A percentile compares a stretch with the other conserved stretches of the same genome.
phyloP scores from a whole-genome alignment of 2,113 vertebrate genomes.

The Melanerpes aurifrons region DNA sequence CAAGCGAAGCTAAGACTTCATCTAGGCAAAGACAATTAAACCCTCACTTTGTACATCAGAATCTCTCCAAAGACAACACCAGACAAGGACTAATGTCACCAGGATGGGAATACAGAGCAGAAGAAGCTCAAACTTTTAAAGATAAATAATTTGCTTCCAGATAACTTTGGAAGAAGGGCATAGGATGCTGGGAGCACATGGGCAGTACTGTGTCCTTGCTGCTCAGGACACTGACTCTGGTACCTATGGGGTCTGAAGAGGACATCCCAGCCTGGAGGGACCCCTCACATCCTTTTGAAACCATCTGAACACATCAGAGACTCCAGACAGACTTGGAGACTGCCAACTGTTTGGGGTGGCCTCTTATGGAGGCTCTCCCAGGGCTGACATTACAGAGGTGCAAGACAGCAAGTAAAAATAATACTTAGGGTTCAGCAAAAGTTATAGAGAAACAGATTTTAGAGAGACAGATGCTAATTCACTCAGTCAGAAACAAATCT shows the following conservation, averaged over 20 bases:
- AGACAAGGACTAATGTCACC: background rate
- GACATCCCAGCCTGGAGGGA: background rate
- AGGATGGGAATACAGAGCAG: background rate
- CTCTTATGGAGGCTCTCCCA: background rate
- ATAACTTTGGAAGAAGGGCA: background rate
- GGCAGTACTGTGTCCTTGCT: background rate
- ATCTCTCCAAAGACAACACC: background rate
- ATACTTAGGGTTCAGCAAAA: conserved; percentile 32
- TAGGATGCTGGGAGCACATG: accelerated
- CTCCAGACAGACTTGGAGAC: background rate
- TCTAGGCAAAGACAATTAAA: background rate
- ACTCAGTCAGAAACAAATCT: conserved; percentile 50
- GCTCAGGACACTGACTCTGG: background rate
- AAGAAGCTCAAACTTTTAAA: background rate
- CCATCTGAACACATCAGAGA: background rate
- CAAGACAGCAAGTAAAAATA: background rate
- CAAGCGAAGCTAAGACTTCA: background rate
- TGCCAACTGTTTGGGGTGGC: background rate
- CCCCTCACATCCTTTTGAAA: background rate
- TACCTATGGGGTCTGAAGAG: accelerated
- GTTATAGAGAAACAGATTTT: background rate
- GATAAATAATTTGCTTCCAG: background rate
- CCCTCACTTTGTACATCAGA: background rate
- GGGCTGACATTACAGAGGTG: conserved; percentile 5
- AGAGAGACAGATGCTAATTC: conserved; percentile 29